Evolutionary conservation across 2,888 invertebrate species (phyloP).

Genomic region (Rhyacophila evoluta): DNA sequence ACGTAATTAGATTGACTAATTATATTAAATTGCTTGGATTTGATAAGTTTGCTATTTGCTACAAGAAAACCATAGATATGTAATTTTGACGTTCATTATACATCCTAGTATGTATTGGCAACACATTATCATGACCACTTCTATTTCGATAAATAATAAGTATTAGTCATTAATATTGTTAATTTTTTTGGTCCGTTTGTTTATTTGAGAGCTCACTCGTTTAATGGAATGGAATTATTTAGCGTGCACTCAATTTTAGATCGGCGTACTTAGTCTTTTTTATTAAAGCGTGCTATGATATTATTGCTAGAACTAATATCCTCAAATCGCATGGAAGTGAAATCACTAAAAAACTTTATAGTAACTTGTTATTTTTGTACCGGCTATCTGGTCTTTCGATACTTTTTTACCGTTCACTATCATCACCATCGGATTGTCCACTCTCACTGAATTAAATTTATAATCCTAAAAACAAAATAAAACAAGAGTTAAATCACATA

Average conservation of each 20-base stretch:
- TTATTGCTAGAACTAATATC: neutral
- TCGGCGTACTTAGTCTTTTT: neutral
- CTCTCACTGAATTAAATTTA: constrained; percentile 79
- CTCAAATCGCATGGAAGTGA: neutral
- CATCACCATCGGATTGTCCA: constrained; percentile 81
- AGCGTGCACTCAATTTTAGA: neutral
- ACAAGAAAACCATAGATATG: too few species aligned
- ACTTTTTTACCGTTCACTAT: constrained; percentile 82
- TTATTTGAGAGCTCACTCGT: neutral
- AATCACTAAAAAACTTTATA: constrained; percentile 66
- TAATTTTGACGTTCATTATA: too few species aligned
- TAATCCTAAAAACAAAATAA: constrained; percentile 72
- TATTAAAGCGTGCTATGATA: neutral
- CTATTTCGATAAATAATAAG: neutral
- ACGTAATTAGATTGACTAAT: too few species aligned
- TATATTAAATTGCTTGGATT: too few species aligned
- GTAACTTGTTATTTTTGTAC: constrained; percentile 75
- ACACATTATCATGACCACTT: too few species aligned
- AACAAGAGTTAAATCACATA: too few species aligned
- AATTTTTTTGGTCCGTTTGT: neutral
- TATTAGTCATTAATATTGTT: neutral
- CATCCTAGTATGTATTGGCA: too few species aligned
- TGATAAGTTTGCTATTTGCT: too few species aligned
- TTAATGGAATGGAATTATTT: neutral
- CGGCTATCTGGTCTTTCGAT: constrained; percentile 75